Percentiles rank a stretch among this genome's conserved stretches.
phyloP scores from a whole-genome alignment of 2,797 vertebrate genomes.

The Muscicapa comitata region DNA sequence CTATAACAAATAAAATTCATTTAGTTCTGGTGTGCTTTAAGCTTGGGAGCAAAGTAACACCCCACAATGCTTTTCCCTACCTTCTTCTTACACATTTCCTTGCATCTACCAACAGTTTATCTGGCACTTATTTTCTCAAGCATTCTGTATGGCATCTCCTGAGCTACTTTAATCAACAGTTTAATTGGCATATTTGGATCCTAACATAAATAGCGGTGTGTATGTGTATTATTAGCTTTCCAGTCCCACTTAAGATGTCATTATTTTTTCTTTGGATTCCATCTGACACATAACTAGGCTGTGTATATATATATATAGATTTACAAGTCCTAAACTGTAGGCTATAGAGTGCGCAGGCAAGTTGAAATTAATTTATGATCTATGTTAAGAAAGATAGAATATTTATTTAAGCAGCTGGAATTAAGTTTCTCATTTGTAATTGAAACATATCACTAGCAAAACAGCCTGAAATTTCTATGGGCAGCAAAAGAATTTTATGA shows the following conservation, averaged over 20 bases:
- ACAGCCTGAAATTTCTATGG: neutral
- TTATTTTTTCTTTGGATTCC: neutral
- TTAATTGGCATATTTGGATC: neutral
- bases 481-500: conserved; percentile 1
- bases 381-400: conserved; percentile 1
- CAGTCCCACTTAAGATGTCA: neutral
- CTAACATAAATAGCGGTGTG: neutral
- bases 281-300: neutral
- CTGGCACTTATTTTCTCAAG: neutral
- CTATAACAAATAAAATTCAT: neutral
- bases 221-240: neutral
- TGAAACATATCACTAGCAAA: neutral
- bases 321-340: neutral
- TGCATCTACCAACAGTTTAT: neutral
- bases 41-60: neutral
- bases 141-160: neutral
- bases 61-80: neutral
- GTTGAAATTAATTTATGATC: neutral
- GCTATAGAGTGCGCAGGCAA: neutral
- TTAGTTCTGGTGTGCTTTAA: neutral
- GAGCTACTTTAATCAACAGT: neutral
- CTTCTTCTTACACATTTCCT: neutral
- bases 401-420: neutral
- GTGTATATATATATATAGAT: neutral
- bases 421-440: conserved; percentile 31